Evolutionary conservation across 2,888 invertebrate species (phyloP).

Genomic region (Teinopalpus imperialis): DNA sequence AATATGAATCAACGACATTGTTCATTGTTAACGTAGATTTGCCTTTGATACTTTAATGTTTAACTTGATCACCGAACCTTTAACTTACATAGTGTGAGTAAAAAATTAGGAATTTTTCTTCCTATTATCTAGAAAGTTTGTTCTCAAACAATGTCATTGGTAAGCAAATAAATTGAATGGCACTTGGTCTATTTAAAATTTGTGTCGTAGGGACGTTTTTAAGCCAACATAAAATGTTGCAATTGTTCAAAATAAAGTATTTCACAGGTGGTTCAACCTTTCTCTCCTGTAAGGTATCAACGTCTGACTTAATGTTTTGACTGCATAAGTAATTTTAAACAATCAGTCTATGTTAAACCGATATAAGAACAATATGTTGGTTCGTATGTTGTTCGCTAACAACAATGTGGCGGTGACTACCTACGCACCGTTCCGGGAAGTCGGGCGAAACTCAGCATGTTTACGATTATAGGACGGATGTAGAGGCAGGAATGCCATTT

Average conservation of each 20-base stretch:
- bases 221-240: too few relatives aligned
- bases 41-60: conserved; percentile 3
- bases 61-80: too few relatives aligned
- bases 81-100: too few relatives aligned
- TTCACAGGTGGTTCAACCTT: too few relatives aligned
- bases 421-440: conserved; percentile 71
- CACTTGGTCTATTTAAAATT: too few relatives aligned
- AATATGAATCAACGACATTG: conserved; percentile 26
- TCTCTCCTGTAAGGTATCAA: too few relatives aligned
- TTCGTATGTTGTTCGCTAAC: conserved; percentile 35
- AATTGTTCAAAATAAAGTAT: too few relatives aligned
- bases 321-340: conserved; percentile 8
- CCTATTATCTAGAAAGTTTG: too few relatives aligned
- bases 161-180: too few relatives aligned
- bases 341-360: conserved; percentile 18
- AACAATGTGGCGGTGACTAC: conserved; percentile 54
- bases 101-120: too few relatives aligned
- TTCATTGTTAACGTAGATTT: conserved; percentile 23
- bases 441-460: conserved; percentile 57
- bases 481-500: conserved; percentile 55
- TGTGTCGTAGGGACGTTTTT: too few relatives aligned
- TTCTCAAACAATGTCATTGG: too few relatives aligned
- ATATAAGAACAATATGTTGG: conserved; percentile 27
- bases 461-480: conserved; percentile 69
- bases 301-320: conserved; percentile 15